Conservation (phyloP, 2,888 invertebrate species). For the Pheosia tremula region DNA sequence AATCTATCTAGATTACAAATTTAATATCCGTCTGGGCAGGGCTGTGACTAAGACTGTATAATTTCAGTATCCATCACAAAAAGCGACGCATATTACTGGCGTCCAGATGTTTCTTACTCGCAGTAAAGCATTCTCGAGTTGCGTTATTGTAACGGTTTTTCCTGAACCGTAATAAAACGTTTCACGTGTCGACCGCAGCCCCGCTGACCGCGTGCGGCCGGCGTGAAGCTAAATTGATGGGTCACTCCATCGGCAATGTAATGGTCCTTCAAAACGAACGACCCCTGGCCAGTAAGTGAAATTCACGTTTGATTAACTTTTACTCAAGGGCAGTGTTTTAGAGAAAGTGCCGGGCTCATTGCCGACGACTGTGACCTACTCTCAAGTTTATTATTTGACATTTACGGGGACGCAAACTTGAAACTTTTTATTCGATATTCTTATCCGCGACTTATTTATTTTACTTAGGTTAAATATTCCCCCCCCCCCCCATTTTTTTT, state of each 20-base stretch:
- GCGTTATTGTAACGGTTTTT: constrained; percentile 52
- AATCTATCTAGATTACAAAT: constrained; percentile 23
- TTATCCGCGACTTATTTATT: neutral
- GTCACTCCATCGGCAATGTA: constrained; percentile 80
- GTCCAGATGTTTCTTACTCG: constrained; percentile 44
- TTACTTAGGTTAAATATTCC: too few species aligned
- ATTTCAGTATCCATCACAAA: constrained; percentile 42
- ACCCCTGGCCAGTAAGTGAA: constrained; percentile 76
- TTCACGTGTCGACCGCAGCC: constrained; percentile 76
- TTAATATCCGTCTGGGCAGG: constrained; percentile 33
- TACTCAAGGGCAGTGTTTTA: constrained; percentile 60
- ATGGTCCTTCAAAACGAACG: constrained; percentile 82
- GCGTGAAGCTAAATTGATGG: constrained; percentile 81
- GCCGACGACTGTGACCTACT: neutral
- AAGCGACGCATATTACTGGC: constrained; percentile 39
- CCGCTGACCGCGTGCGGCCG: constrained; percentile 73
- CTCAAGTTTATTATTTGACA: neutral
- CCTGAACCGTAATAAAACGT: constrained; percentile 75
- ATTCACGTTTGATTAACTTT: constrained; percentile 82
- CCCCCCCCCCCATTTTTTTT: too few species aligned
- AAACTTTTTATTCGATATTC: too few species aligned
- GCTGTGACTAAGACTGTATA: constrained; percentile 39
- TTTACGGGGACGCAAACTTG: neutral
- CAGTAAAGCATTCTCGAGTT: constrained; percentile 53
- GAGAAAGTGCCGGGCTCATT: constrained; percentile 42